Conservation (phyloP, 2,113 vertebrate genomes). For the Vulpes vulpes region DNA sequence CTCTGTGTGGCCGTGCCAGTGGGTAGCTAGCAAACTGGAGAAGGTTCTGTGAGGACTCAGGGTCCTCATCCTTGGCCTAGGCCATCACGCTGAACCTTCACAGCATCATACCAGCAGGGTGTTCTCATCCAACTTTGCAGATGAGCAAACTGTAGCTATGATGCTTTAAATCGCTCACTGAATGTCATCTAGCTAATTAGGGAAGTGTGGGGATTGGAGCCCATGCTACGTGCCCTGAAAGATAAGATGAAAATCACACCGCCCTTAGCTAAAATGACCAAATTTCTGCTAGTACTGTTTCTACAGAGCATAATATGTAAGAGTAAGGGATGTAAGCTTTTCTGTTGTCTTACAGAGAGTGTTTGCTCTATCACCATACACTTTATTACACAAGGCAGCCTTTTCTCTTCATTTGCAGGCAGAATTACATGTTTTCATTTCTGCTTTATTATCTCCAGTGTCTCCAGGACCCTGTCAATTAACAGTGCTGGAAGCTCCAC, state of each 20-base stretch:
- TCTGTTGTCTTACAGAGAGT: not conserved
- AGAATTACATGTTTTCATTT: conserved; percentile 58
- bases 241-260: not conserved
- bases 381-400: not conserved
- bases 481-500: not conserved
- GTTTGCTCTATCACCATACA: not conserved
- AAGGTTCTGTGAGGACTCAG: not conserved
- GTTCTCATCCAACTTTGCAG: not conserved
- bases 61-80: not conserved
- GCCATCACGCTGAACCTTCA: not conserved
- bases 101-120: not conserved
- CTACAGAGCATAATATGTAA: not conserved
- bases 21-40: not conserved
- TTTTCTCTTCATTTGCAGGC: conserved; percentile 29
- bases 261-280: not conserved
- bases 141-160: not conserved
- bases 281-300: not conserved
- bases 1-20: no score
- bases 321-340: not conserved
- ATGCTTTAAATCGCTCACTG: not conserved
- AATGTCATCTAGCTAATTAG: not conserved
- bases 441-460: not conserved
- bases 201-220: not conserved
- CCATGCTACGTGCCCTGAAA: not conserved
- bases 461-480: conserved; percentile 29